A percentile compares a stretch with the other conserved stretches of the same genome.
These are phyloP conservation scores for Ormyrus thymus DNA, from an alignment of 2,888 invertebrate species.

Conservation along the genomic window DNA sequence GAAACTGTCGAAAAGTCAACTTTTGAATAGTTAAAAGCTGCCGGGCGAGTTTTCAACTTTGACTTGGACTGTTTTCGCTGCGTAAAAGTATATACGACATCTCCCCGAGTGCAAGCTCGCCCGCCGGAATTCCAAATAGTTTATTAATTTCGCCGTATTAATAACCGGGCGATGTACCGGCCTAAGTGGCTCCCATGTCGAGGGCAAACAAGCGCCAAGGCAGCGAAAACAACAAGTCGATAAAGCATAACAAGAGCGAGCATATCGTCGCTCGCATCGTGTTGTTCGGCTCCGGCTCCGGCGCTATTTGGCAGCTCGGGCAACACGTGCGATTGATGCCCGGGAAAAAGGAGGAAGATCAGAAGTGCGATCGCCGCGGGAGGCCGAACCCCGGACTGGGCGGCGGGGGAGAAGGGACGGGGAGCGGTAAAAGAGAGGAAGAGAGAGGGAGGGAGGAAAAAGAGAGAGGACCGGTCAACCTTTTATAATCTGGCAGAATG, in stretches of 20 bases:
- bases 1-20: constrained; percentile 51
- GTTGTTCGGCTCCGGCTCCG: neutral
- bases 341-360: constrained; percentile 41
- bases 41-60: constrained; percentile 32
- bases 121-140: no score
- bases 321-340: constrained; percentile 56
- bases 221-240: constrained; percentile 1
- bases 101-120: no score
- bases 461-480: constrained; percentile 62
- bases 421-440: constrained; percentile 55
- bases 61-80: constrained; percentile 16
- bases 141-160: no score
- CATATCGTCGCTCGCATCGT: neutral
- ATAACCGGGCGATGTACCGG: no score
- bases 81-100: neutral
- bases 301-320: neutral
- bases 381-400: constrained; percentile 20
- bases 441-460: constrained; percentile 56
- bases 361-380: constrained; percentile 13
- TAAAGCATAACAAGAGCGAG: constrained; percentile 1
- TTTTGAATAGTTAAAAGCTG: constrained; percentile 44
- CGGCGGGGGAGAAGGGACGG: constrained; percentile 47
- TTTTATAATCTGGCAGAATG: constrained; percentile 73
- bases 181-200: no score
- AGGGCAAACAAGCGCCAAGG: no score